Evolutionary conservation across 2,113 vertebrate genomes (phyloP).

Genomic region (Abramis brama): DNA sequence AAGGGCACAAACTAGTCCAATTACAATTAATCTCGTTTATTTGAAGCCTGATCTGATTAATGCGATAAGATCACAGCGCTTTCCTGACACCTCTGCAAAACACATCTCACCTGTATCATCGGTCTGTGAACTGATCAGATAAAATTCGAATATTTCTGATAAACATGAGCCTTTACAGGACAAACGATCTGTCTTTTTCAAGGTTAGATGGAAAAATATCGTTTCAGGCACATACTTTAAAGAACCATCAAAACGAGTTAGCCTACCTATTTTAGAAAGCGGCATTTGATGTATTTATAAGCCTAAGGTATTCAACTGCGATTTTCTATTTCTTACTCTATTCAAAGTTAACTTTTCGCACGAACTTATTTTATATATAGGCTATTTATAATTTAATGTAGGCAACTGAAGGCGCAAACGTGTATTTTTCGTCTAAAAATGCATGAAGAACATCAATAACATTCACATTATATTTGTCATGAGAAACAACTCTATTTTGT

Average conservation of each 20-base stretch:
- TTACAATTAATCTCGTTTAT: background rate
- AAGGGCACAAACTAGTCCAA: background rate
- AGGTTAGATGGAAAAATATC: background rate
- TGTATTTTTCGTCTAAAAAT: background rate
- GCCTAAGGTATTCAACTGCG: background rate
- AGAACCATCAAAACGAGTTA: no score
- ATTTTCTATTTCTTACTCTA: background rate
- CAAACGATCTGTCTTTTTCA: background rate
- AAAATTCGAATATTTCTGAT: background rate
- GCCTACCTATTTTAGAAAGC: background rate
- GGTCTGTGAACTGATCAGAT: background rate
- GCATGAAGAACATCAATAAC: background rate
- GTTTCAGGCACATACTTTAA: background rate
- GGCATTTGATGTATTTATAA: background rate
- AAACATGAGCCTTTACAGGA: background rate
- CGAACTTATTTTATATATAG: background rate
- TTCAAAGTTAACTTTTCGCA: background rate
- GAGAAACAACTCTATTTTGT: background rate
- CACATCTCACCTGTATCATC: background rate
- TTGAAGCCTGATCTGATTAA: background rate
- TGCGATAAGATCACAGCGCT: background rate
- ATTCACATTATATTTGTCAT: background rate
- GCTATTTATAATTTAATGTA: background rate
- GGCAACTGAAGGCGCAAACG: no score
- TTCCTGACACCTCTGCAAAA: background rate